Evolutionary conservation across 2,113 vertebrate species (phyloP).

Genomic region (Salvelinus sp.): DNA sequence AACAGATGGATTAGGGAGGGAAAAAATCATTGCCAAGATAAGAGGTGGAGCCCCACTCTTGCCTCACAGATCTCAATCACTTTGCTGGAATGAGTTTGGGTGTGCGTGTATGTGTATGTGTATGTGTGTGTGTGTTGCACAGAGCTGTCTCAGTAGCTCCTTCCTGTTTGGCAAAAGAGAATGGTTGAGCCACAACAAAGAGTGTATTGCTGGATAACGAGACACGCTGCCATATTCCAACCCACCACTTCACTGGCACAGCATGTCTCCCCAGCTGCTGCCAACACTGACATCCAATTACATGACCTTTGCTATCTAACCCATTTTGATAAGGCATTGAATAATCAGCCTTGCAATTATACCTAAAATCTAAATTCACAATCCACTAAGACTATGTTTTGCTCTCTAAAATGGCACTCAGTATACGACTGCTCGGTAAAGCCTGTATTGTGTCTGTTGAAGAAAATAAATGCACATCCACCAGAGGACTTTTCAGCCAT

Average conservation of each 20-base stretch:
- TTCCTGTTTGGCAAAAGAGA: constrained; percentile 51
- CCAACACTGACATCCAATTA: constrained; percentile 14
- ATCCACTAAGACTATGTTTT: not conserved
- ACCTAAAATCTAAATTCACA: not conserved
- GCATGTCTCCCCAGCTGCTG: not conserved
- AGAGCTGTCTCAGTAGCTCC: constrained; percentile 43
- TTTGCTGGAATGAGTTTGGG: constrained; percentile 33
- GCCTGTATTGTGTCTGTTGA: not conserved
- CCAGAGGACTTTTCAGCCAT: not conserved
- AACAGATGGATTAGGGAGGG: constrained; percentile 56
- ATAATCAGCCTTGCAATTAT: not conserved
- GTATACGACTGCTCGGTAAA: not conserved
- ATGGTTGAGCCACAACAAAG: constrained; percentile 53
- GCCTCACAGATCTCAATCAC: constrained; percentile 52
- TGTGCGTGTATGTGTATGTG: constrained; percentile 24
- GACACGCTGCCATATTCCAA: constrained; percentile 35
- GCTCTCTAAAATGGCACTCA: not conserved
- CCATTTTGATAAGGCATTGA: not conserved
- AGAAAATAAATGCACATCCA: not conserved
- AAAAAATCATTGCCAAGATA: constrained; percentile 44
- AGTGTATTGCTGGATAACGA: constrained; percentile 38
- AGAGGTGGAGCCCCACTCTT: constrained; percentile 32
- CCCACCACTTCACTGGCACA: constrained; percentile 2
- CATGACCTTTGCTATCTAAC: not conserved
- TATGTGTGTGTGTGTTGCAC: constrained; percentile 21